Evolutionary conservation across 2,888 invertebrate genomes (phyloP), one percentile per base, ranked within the genome.

Genomic region (Sarcophaga variegata): DNA sequence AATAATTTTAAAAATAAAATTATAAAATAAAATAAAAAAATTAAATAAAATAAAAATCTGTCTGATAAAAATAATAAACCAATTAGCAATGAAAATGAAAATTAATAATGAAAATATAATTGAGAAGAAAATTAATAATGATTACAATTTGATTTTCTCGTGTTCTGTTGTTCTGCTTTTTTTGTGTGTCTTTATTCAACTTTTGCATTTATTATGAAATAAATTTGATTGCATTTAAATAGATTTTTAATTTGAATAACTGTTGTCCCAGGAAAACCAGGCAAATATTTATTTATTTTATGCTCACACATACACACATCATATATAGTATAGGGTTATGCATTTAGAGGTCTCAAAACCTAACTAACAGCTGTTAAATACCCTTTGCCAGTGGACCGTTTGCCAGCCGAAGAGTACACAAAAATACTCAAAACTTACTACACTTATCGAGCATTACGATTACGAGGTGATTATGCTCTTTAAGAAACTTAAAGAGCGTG

Each of bases 151-250:
- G 2, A 49, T 47, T 75, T 75, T 63, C 8, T 59, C 45, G 8
- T 47, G 25, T 63, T 63, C 60, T 25, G 49, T 71, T 81, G 49
- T 37, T 37, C 2, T 2, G 2, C 10, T 25, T 20, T 63, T 82
- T 70, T 3, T 63, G 25, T 20, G 37, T 66, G 27, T 64, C n/a
- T 54, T 49, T 69, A 20, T 49, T 49, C 75, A 49, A 76, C 25
- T 47, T n/a, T 89, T 88, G 74, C 79, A 84, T 88, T 64, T 67
- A 71, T 25, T 79, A 64, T 20, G 67, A 1, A 62, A 64, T 77
- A 47, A 62, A 69, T 63, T 78, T 49, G n/a, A 71, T 66, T 83
- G 72, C 77, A 86, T 81, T 86, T 81, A 83, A 70, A 76, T 49
- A 63, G 20, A n/a, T 25, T 72, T 72, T 45, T 69, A 49, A 69